A percentile compares a stretch with the other conserved stretches of the same genome.
These are phyloP conservation scores for Ichneumon xanthorius DNA, from an alignment of 2,888 invertebrate genomes.

Conservation along the genomic window DNA sequence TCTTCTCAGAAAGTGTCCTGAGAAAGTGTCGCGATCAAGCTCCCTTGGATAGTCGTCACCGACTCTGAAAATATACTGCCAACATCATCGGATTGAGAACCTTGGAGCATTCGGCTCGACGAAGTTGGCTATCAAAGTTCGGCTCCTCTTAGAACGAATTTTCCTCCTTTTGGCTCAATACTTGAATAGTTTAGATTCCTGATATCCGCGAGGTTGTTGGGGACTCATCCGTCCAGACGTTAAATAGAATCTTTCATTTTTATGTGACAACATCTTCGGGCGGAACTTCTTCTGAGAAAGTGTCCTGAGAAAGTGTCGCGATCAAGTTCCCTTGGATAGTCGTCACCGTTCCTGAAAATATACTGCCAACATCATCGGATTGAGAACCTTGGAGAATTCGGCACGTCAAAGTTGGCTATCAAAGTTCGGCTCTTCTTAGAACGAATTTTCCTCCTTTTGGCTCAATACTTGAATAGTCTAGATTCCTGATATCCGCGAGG, in stretches of 20 bases:
- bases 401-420: not conserved
- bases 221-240: constrained; percentile 50
- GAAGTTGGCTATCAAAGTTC: not conserved
- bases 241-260: constrained; percentile 50
- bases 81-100: constrained; percentile 19
- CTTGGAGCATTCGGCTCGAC: not conserved
- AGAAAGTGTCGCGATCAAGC: too few relatives aligned
- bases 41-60: too few relatives aligned
- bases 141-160: not conserved
- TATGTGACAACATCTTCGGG: constrained; percentile 42
- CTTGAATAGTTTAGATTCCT: constrained; percentile 33
- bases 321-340: too few relatives aligned
- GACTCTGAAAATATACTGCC: not conserved
- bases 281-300: too few relatives aligned
- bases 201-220: constrained; percentile 17
- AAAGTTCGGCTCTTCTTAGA: constrained; percentile 1
- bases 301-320: too few relatives aligned
- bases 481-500: constrained; percentile 19
- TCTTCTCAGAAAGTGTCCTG: not conserved
- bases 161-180: not conserved
- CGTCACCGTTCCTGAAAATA: not conserved
- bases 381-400: constrained; percentile 4
- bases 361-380: constrained; percentile 12
- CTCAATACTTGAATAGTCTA: constrained; percentile 22
- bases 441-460: not conserved